A percentile compares a stretch with the other conserved stretches of the same genome.
Evolutionary conservation across 2,113 vertebrate species (phyloP).

Genomic region (Psophia crepitans): DNA sequence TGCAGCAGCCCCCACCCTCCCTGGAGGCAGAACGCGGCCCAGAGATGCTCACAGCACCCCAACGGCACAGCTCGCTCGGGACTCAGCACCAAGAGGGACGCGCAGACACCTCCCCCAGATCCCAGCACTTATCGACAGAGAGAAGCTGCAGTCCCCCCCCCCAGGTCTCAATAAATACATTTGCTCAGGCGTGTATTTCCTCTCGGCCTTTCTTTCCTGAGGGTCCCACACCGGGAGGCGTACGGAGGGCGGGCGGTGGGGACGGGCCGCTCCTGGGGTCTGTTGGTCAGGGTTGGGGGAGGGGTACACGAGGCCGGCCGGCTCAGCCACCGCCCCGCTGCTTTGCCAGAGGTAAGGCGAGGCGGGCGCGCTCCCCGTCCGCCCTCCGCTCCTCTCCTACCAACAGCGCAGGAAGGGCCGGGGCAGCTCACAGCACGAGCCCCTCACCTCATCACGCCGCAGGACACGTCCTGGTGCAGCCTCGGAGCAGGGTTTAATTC

Average conservation of each 20-base stretch:
- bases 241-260: accelerated
- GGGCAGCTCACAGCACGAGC: accelerated
- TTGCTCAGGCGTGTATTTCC: background rate
- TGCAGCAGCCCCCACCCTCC: accelerated
- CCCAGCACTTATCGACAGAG: accelerated
- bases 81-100: background rate
- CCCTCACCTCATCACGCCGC: accelerated
- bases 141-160: background rate
- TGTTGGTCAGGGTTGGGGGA: background rate
- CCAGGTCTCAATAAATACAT: background rate
- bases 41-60: background rate
- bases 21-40: accelerated
- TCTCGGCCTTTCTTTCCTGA: background rate
- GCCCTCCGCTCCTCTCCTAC: accelerated
- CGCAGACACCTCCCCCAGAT: background rate
- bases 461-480: background rate
- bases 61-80: accelerated
- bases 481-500: background rate
- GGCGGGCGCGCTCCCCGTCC: accelerated
- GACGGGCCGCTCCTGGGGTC: background rate
- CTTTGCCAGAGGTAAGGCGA: background rate
- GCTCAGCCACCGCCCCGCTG: no score
- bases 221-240: no score
- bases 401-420: accelerated
- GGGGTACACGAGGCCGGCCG: no score